phyloP scores from a whole-genome alignment of 2,797 vertebrate genomes.

The Oryzias dopingdopingensis region DNA sequence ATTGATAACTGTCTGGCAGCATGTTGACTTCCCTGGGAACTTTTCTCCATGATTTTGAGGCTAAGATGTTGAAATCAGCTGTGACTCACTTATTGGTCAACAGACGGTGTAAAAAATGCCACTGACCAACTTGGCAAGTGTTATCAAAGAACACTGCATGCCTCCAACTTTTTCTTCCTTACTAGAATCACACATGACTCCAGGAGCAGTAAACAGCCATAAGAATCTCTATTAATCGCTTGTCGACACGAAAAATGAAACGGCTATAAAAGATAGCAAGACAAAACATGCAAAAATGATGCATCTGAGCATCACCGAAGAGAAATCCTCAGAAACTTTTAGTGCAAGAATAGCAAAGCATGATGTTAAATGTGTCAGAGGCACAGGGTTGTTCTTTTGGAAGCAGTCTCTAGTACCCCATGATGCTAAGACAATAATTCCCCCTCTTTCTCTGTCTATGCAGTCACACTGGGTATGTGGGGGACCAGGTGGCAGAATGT shows the following conservation, averaged over 20 bases:
- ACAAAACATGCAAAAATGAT: slow-evolving; percentile 13
- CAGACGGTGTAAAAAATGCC: slow-evolving; percentile 40
- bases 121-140: slow-evolving; percentile 40
- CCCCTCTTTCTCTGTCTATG: slow-evolving; percentile 38
- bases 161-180: slow-evolving; percentile 26
- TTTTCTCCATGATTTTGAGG: slow-evolving; percentile 28
- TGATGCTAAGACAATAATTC: slow-evolving; percentile 39
- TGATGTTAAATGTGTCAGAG: slow-evolving; percentile 30
- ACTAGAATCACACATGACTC: slow-evolving; percentile 27
- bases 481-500: slow-evolving; percentile 69
- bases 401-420: slow-evolving; percentile 30
- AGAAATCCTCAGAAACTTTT: slow-evolving; percentile 2
- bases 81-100: slow-evolving; percentile 26
- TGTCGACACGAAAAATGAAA: slow-evolving; percentile 2
- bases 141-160: slow-evolving; percentile 21
- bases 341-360: slow-evolving; percentile 8
- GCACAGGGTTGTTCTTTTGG: slow-evolving; percentile 40
- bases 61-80: slow-evolving; percentile 27
- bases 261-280: slow-evolving; percentile 15
- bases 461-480: slow-evolving; percentile 69
- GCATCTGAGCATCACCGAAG: no score
- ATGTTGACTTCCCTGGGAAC: slow-evolving; percentile 12
- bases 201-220: slow-evolving; percentile 36
- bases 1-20: slow-evolving; percentile 7
- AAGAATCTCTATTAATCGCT: slow-evolving; percentile 40